Evolutionary conservation across 1,140 invertebrate genomes (phyloP).

Genomic region (Acyrthosiphon pisum): DNA sequence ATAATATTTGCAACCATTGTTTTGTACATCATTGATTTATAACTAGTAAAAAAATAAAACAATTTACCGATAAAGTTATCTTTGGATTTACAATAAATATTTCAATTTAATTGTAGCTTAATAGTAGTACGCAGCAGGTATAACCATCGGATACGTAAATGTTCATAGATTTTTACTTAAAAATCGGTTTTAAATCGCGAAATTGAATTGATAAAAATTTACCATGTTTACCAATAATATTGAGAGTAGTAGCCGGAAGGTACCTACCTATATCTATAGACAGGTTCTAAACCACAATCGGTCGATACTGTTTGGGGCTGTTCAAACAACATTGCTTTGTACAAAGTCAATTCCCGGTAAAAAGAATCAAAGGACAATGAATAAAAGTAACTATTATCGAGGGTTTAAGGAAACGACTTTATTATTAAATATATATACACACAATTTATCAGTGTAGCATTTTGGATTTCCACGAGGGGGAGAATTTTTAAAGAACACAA

Average conservation of each 20-base stretch:
- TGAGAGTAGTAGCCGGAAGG: not conserved
- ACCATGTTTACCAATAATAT: not conserved
- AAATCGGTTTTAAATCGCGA: not conserved
- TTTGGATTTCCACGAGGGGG: not conserved
- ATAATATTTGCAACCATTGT: not conserved
- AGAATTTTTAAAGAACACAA: constrained; percentile 28
- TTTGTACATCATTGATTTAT: not conserved
- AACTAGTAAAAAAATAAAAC: not conserved
- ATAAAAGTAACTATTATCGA: not conserved
- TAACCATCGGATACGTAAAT: not conserved
- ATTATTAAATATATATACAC: constrained; percentile 13
- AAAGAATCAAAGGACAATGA: not conserved
- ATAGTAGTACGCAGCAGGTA: not conserved
- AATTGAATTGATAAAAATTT: not conserved
- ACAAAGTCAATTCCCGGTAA: not conserved
- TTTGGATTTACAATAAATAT: not conserved
- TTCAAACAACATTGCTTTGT: not conserved
- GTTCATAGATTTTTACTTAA: not conserved
- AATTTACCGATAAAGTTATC: not conserved
- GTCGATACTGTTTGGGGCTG: not conserved
- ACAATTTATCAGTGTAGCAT: not conserved
- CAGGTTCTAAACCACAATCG: not conserved
- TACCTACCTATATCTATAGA: not conserved
- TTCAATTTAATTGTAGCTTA: not conserved
- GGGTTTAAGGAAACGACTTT: constrained; percentile 10